Base-by-base conservation (phyloP, 2,113 vertebrate species). In the Tragelaphus strepsiceros region DNA sequence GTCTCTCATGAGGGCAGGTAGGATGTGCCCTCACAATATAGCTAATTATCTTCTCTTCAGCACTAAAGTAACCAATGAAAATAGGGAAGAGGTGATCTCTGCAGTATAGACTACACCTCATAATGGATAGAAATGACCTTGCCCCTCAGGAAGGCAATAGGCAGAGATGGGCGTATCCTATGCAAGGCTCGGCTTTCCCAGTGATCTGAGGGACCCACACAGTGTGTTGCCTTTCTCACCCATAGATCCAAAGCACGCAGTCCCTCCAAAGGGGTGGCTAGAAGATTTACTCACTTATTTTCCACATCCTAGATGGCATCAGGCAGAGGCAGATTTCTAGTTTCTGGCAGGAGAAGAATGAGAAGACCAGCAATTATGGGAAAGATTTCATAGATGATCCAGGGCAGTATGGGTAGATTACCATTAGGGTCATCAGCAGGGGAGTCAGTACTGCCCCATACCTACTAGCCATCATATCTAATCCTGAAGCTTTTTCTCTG, bases 401-500 rank as follows among this genome's bases (percentile, higher is more conserved):
- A 98, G 17, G 99, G 99, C 0, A 94, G 89, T 11, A 86, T 26
- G 0, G 98, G 97, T 92, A 88, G 98, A n/a, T 97, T 80, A 82
- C 94, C 12, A 98, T 92, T 0, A 99, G 89, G 94, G 98, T 96
- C 98, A 99, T 98, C 95, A 99, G 98, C 4, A 99, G 61, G 3
- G 99, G 99, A 11, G 99, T 99, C 81, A 99, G 95, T 49, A 98
- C 98, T 9, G 99, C 98, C 4, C 99, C 99, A 78, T 98, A 92
- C 56, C 99, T 98, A 0, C 99, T 98, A 91, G 98, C 98, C 98
- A 99, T 98, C n/a, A 97, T 96, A 13, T 98, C 98, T 46, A 98
- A 92, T 2, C 99, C 99, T 28, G 99, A 98, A 46, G 98, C 98
- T 58, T 98, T 99, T 98, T 99, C 99, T 88, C 99, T 99, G 56